Percentiles rank a stretch among this genome's conserved stretches.
phyloP scores from a whole-genome alignment of 2,797 vertebrate species.

The Enteromius viviparus region DNA sequence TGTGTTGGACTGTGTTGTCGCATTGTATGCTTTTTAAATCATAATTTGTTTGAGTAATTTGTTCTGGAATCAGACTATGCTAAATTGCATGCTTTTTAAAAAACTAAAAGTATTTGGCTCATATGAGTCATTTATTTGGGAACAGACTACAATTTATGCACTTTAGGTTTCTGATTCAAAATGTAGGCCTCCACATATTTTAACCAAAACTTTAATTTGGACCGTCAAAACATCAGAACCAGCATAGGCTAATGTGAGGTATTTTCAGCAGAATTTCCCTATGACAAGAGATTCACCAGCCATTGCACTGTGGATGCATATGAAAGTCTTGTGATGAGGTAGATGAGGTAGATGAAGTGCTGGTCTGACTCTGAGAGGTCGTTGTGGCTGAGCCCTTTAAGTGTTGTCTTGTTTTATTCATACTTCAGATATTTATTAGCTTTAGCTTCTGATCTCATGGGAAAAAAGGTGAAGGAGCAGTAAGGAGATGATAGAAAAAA shows the following conservation, averaged over 20 bases:
- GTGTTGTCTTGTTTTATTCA: slow-evolving; percentile 46
- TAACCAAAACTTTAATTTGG: not conserved
- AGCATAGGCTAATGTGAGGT: not conserved
- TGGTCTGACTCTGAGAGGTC: slow-evolving; percentile 7
- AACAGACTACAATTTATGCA: too few species aligned
- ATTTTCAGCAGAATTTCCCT: not conserved
- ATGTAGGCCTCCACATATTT: not conserved
- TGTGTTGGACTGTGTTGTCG: too few species aligned
- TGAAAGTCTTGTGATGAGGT: not conserved
- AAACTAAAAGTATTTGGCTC: not conserved
- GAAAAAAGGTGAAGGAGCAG: slow-evolving; percentile 26
- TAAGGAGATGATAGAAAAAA: not conserved
- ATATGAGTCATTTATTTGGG: not conserved
- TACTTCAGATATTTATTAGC: slow-evolving; percentile 45
- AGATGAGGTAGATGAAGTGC: not conserved
- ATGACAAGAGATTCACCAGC: slow-evolving; percentile 6
- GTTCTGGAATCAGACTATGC: too few species aligned
- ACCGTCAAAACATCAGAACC: not conserved
- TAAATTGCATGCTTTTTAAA: not conserved
- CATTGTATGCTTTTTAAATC: not conserved
- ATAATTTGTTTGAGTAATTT: not conserved
- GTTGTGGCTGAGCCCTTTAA: slow-evolving; percentile 30
- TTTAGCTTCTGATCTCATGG: slow-evolving; percentile 20
- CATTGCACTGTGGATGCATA: slow-evolving; percentile 16
- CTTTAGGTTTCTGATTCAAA: not conserved